Percentiles rank a stretch among this genome's conserved stretches.
These are phyloP conservation scores for Lepidurus couesii DNA, from an alignment of 1,140 invertebrate species.

Conservation along the genomic window DNA sequence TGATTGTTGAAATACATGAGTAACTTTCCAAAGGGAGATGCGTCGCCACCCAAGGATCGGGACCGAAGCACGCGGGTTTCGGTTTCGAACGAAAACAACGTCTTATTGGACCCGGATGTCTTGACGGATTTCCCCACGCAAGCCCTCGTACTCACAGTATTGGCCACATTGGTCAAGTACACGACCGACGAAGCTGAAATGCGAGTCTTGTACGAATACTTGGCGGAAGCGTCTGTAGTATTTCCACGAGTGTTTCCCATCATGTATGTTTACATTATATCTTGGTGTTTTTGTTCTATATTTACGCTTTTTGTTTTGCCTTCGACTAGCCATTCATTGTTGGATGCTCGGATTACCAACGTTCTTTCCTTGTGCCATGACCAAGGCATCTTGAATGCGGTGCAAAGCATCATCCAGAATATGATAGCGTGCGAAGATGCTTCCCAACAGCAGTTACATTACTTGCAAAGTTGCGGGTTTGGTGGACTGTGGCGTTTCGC, in stretches of 20 bases:
- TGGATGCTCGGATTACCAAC: constrained; percentile 93
- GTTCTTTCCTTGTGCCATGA: constrained; percentile 88
- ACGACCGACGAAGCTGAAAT: constrained; percentile 94
- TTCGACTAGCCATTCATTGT: constrained; percentile 69
- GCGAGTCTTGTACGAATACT: constrained; percentile 88
- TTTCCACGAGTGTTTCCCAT: constrained; percentile 96
- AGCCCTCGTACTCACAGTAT: constrained; percentile 84
- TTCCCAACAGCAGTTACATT: constrained; percentile 82
- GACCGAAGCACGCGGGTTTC: constrained; percentile 71
- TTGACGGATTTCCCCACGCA: constrained; percentile 86
- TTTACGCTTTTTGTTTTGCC: constrained; percentile 24
- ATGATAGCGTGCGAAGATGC: constrained; percentile 94
- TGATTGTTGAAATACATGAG: not conserved
- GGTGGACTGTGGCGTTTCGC: constrained; percentile 96
- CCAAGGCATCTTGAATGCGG: constrained; percentile 83
- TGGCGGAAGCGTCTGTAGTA: constrained; percentile 92
- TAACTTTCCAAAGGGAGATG: constrained; percentile 19
- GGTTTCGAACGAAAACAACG: constrained; percentile 90
- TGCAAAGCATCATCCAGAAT: constrained; percentile 93
- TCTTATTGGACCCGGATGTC: constrained; percentile 88
- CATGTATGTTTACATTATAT: constrained; percentile 57
- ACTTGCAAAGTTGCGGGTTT: constrained; percentile 93
- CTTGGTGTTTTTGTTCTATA: constrained; percentile 27
- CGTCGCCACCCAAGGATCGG: constrained; percentile 42
- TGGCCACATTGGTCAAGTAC: constrained; percentile 93